phyloP scores from a whole-genome alignment of 2,797 vertebrate genomes.

The Hybognathus amarus region DNA sequence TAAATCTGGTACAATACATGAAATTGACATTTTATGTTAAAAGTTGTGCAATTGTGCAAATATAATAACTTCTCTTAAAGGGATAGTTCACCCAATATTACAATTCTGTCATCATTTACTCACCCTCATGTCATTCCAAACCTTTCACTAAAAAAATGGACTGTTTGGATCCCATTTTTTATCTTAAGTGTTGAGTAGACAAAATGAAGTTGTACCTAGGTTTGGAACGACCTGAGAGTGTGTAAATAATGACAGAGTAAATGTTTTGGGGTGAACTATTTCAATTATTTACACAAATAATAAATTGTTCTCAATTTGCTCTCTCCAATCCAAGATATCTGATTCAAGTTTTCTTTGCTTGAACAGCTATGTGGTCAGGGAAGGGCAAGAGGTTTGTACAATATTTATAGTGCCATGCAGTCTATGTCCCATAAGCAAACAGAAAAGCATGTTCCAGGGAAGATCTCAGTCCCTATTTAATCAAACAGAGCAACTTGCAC shows the following conservation, averaged over 20 bases:
- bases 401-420: conserved; percentile 14
- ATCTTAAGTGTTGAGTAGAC: neutral
- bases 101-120: neutral
- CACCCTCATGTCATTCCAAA: neutral
- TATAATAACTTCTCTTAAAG: neutral
- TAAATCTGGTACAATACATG: no score
- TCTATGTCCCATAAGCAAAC: conserved; percentile 20
- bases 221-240: neutral
- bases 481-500: conserved; percentile 14
- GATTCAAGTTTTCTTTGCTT: conserved; percentile 16
- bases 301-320: neutral
- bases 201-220: no score
- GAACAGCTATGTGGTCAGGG: conserved; percentile 24
- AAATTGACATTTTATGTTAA: no score
- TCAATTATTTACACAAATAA: neutral
- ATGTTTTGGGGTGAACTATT: neutral
- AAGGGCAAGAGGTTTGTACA: conserved; percentile 9
- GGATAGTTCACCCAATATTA: neutral
- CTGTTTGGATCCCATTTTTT: neutral
- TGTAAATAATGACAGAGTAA: neutral
- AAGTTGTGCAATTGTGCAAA: no score
- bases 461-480: neutral
- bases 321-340: neutral
- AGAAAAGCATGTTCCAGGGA: neutral
- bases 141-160: neutral